Evolutionary conservation across 2,113 vertebrate genomes (phyloP).

Genomic region (Tautogolabrus adspersus): DNA sequence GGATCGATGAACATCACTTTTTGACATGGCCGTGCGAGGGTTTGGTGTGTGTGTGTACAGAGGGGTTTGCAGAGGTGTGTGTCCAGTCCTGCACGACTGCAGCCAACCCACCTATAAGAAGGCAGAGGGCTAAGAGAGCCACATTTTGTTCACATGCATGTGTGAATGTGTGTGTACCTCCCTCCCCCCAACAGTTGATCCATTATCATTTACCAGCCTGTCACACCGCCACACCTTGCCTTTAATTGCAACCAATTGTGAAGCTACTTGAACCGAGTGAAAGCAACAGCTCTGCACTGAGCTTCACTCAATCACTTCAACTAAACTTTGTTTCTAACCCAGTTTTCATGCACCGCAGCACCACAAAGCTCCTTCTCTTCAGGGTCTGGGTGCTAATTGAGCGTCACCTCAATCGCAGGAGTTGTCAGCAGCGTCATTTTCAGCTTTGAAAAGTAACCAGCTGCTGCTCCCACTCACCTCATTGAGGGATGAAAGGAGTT

Average conservation of each 20-base stretch:
- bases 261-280: constrained; percentile 59
- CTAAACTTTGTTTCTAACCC: constrained; percentile 64
- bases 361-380: constrained; percentile 23
- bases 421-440: constrained; percentile 28
- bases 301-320: constrained; percentile 50
- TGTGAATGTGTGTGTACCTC: constrained; percentile 9
- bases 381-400: constrained; percentile 48
- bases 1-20: constrained; percentile 58
- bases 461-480: constrained; percentile 53
- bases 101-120: constrained; percentile 16
- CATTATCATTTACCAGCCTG: constrained; percentile 64
- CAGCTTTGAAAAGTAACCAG: constrained; percentile 52
- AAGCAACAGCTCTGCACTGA: constrained; percentile 15
- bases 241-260: constrained; percentile 61
- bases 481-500: constrained; percentile 41
- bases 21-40: constrained; percentile 32
- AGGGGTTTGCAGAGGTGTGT: constrained; percentile 32
- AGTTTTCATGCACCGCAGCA: constrained; percentile 46
- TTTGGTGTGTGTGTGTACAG: not conserved
- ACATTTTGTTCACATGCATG: constrained; percentile 17
- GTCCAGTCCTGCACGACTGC: constrained; percentile 25
- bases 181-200: constrained; percentile 43
- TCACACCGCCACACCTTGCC: constrained; percentile 43
- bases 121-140: constrained; percentile 24
- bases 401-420: constrained; percentile 34